Conservation (phyloP, 1,140 invertebrate genomes). For the Atta texana region DNA sequence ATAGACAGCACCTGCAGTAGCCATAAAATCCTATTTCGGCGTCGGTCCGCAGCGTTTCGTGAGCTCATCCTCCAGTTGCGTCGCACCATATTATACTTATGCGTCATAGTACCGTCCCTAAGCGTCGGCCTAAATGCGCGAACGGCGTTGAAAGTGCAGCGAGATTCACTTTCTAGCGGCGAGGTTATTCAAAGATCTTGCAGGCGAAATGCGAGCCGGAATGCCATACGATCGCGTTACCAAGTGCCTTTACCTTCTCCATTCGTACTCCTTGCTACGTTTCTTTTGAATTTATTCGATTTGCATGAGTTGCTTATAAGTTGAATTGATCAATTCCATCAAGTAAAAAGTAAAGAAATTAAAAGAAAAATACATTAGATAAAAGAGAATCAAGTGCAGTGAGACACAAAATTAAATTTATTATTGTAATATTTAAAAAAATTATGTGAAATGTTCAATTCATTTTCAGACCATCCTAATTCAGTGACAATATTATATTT, state of each 20-base stretch:
- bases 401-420: too few relatives aligned
- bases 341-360: not conserved
- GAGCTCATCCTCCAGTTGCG: slow-evolving; percentile 47
- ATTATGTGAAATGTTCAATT: too few relatives aligned
- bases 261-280: not conserved
- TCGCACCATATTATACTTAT: not conserved
- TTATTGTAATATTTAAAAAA: too few relatives aligned
- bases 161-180: slow-evolving; percentile 53
- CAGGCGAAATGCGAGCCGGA: slow-evolving; percentile 7
- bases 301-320: not conserved
- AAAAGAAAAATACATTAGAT: too few relatives aligned
- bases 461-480: too few relatives aligned
- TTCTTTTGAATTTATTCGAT: not conserved
- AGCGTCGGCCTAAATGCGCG: not conserved
- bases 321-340: not conserved
- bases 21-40: slow-evolving; percentile 53
- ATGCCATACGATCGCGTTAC: not conserved
- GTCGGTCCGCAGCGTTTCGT: not conserved
- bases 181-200: slow-evolving; percentile 48
- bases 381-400: too few relatives aligned
- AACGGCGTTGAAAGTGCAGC: slow-evolving; percentile 15
- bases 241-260: not conserved
- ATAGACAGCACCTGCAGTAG: slow-evolving; percentile 34
- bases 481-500: too few relatives aligned
- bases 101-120: slow-evolving; percentile 36